Percentiles rank a stretch among this genome's conserved stretches.
phyloP scores from a whole-genome alignment of 2,113 vertebrate species.

The Chlorodrepanis virens region DNA sequence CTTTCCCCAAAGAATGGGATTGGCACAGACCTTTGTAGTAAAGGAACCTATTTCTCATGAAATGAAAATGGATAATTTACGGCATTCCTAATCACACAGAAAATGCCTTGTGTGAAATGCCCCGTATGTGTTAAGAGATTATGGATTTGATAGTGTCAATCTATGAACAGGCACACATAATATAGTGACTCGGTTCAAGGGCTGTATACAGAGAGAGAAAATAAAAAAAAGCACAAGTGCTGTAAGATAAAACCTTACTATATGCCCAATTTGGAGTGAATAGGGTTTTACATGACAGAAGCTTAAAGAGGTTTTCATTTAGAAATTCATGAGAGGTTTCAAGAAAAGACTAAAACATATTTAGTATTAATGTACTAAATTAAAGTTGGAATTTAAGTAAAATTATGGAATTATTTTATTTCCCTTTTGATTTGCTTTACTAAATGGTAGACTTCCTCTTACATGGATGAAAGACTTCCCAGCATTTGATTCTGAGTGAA shows the following conservation, averaged over 20 bases:
- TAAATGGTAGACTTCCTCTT: not conserved
- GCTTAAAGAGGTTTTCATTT: not conserved
- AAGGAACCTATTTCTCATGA: not conserved
- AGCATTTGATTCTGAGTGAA: not conserved
- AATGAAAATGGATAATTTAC: constrained; percentile 40
- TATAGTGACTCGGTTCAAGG: not conserved
- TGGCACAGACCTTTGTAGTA: constrained; percentile 12
- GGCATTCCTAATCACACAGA: constrained; percentile 24
- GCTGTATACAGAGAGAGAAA: not conserved
- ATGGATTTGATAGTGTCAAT: constrained; percentile 1
- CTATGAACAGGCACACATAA: not conserved
- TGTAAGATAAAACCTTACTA: not conserved
- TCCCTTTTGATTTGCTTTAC: not conserved
- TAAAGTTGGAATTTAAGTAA: not conserved
- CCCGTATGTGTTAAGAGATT: not conserved
- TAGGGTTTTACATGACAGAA: not conserved
- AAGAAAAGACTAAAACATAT: not conserved
- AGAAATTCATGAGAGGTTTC: not conserved
- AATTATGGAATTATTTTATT: not conserved
- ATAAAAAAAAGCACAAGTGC: not conserved
- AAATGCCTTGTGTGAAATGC: constrained; percentile 6
- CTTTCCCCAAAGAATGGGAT: not conserved
- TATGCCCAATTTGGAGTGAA: not conserved
- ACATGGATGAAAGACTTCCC: not conserved
- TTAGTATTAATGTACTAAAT: not conserved